Base-by-base conservation (phyloP, 2,113 vertebrate genomes). In the Etheostoma cragini region DNA sequence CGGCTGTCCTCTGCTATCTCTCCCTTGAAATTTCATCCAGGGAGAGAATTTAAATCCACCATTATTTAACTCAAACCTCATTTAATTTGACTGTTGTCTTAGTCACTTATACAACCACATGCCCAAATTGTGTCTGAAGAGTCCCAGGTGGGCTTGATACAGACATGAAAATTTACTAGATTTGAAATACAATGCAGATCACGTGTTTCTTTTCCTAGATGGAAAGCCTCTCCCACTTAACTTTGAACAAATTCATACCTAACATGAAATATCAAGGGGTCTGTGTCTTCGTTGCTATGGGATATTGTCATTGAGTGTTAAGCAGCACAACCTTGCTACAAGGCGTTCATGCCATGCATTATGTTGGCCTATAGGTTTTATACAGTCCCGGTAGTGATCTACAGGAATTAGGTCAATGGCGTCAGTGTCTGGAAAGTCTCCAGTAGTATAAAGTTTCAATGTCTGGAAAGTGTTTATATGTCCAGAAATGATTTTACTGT, bases 371-470 rank as follows among this genome's bases (percentile, higher is more conserved):
- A 60, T 53, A 77, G 50, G 54, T 76, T 84, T 84, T 33, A 71
- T 46, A 69, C 66, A 67, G 53, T 60, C 42, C 35, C 16, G 58
- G 57, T 60, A 47, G 68, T 76, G 24, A 83, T 77, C 63, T 79
- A 57, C 81, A 87, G 76, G 78, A 91, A 92, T 79, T 86, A 35
- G 90, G 91, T 90, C 92, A 89, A 79, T 89, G 84, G 77, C 67
- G 77, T 92, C 89, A 92, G 81, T 8, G 67, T 79, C 85, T 93
- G 91, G 90, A 87, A 83, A 80, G 56, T 67, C 53, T 92, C 91
- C 87, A 91, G 83, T 71, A 72, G 83, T 62, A 47, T 76, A 45
- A 61, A 61, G 86, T 87, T 84, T 88, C 82, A 85, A 15, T 52
- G 81, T 89, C 88, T 92, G 91, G 81, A 83, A 82, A 81, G 78